phyloP scores from a whole-genome alignment of 2,888 invertebrate genomes.

The Schizotus pectinicornis region DNA sequence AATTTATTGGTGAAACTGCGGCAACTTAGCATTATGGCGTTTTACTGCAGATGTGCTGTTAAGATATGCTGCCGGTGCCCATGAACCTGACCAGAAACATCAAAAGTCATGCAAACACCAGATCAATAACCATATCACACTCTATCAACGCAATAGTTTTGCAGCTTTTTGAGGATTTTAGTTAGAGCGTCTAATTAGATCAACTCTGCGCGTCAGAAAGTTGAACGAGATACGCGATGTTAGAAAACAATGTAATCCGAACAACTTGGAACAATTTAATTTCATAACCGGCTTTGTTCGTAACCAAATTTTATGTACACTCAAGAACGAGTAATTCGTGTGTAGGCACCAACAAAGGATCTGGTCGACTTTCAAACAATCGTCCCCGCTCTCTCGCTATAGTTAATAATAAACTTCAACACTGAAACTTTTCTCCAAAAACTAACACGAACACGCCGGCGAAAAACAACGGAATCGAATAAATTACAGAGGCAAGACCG shows the following conservation, averaged over 20 bases:
- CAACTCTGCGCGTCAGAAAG: background rate
- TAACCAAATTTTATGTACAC: constrained; percentile 16
- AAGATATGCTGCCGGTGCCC: constrained; percentile 8
- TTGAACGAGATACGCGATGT: constrained; percentile 8
- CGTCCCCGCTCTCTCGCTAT: constrained; percentile 5
- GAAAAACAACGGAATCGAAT: background rate
- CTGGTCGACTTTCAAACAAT: constrained; percentile 9
- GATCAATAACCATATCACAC: constrained; percentile 19
- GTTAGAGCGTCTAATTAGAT: constrained; percentile 15
- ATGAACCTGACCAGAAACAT: constrained; percentile 17
- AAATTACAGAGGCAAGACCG: background rate
- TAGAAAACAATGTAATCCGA: constrained; percentile 11
- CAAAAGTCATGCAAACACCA: constrained; percentile 22
- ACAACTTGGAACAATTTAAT: constrained; percentile 8
- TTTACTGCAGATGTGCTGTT: constrained; percentile 9
- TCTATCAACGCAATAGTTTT: constrained; percentile 6
- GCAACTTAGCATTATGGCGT: constrained; percentile 4
- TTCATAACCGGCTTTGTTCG: constrained; percentile 16
- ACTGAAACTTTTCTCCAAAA: background rate
- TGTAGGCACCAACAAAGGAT: constrained; percentile 11
- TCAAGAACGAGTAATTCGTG: background rate
- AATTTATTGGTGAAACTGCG: no score
- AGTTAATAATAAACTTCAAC: background rate
- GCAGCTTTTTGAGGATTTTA: constrained; percentile 1
- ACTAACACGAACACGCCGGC: background rate